Conservation (phyloP, 2,113 vertebrate genomes). For the Heterotilapia buettikoferi region DNA sequence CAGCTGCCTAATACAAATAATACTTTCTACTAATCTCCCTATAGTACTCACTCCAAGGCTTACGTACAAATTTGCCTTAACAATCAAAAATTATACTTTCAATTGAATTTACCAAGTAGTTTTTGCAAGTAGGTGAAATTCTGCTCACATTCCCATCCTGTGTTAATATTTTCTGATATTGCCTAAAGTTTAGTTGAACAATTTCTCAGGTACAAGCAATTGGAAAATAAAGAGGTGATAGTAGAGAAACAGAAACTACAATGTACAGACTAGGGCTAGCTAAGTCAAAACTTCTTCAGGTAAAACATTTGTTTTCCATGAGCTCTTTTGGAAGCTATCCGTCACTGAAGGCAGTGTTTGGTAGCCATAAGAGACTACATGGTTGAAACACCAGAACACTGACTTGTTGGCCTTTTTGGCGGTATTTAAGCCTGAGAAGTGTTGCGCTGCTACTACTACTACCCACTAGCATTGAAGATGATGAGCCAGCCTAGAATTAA, state of each 20-base stretch:
- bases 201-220: background rate
- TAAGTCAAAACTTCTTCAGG: background rate
- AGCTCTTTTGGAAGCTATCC: background rate
- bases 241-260: background rate
- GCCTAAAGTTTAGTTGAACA: background rate
- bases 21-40: background rate
- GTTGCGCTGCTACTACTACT: background rate
- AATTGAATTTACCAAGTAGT: background rate
- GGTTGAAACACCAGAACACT: background rate
- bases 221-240: background rate
- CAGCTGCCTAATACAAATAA: slow-evolving; percentile 30
- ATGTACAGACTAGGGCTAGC: background rate
- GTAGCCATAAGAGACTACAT: background rate
- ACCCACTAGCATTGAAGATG: background rate
- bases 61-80: background rate
- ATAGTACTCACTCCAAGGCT: background rate
- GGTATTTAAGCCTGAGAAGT: background rate
- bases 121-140: background rate
- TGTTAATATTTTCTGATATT: background rate
- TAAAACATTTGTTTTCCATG: background rate
- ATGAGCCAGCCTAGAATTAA: background rate
- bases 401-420: background rate
- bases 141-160: background rate
- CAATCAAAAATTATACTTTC: background rate
- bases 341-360: background rate